Base-by-base conservation (phyloP, 1,140 invertebrate genomes). In the Tenebrio molitor region DNA sequence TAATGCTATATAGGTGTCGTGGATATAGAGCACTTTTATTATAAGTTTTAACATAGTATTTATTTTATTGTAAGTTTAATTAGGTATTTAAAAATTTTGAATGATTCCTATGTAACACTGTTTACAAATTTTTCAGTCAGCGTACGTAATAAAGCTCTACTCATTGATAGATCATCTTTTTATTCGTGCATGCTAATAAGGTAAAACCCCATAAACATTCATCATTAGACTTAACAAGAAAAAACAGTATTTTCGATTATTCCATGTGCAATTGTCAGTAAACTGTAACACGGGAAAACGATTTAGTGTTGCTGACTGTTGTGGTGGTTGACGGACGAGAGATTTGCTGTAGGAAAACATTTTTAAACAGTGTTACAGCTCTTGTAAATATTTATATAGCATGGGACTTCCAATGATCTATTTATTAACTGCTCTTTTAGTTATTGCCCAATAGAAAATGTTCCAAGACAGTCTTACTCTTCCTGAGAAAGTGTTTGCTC, bases 41-140 rank as follows among this genome's bases (percentile, higher is more conserved):
- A 62, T 76, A 73, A 73, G 73, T 78, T 76, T 74, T 74, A 73
- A 66, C 41, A 76, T 74, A 78, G 68, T 76, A 78, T 76, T 78
- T 74, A 78, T 76, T 78, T 74, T 73, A 71, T 34, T 41, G 46
- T 76, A 72, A 70, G 66, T 62, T 72, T 78, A 69, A 74, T 74
- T 75, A 66, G 69, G 74, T 64, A 76, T 70, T 69, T 74, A 70
- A 73, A 71, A 44, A 62, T 50, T 75, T 76, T 77, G 71, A 77
- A 74, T 74, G 77, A 79, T 79, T 79, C 76, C 77, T 79, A 78
- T 66, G 62, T 74, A 74, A 66, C 70, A 34, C 50, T 41, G 69
- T 46, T 65, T 42, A 21, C 15, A 62, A 53, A 69, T 70, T 62
- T 73, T n/a, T n/a, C n/a, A n/a, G n/a, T n/a, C n/a, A n/a, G n/a